Percentiles rank a stretch among this genome's conserved stretches.
Evolutionary conservation across 2,113 vertebrate species (phyloP).

Genomic region (Falcunculus frontatus): DNA sequence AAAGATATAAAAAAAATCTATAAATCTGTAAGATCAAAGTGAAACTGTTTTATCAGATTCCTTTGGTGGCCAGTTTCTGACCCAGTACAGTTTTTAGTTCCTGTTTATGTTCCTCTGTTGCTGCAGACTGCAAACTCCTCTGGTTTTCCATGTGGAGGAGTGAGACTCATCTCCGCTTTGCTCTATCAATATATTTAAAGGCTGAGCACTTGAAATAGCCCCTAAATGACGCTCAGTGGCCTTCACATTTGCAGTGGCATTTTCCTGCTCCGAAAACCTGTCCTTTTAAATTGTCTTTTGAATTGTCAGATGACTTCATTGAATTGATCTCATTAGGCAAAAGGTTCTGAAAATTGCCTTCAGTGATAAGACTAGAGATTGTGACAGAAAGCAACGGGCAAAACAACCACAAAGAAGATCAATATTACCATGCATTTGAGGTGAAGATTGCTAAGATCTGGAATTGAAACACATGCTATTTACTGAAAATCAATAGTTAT

Average conservation of each 20-base stretch:
- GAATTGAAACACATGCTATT: neutral
- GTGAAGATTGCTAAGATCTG: neutral
- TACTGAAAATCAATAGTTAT: neutral
- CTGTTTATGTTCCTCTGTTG: accelerated
- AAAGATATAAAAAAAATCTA: neutral
- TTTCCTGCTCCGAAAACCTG: neutral
- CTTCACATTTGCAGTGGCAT: neutral
- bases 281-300: neutral
- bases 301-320: neutral
- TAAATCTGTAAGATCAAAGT: neutral
- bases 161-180: neutral
- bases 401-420: neutral
- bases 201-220: neutral
- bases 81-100: neutral
- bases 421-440: neutral
- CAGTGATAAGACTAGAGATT: neutral
- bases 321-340: neutral
- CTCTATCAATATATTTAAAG: neutral
- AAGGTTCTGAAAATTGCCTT: neutral
- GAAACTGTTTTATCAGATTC: neutral
- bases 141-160: neutral
- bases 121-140: neutral
- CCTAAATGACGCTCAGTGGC: neutral
- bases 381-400: neutral
- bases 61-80: neutral